Percentiles rank a stretch among this genome's conserved stretches.
Evolutionary conservation across 2,888 invertebrate genomes (phyloP).

Genomic region (Drepanosiphum platanoidis): DNA sequence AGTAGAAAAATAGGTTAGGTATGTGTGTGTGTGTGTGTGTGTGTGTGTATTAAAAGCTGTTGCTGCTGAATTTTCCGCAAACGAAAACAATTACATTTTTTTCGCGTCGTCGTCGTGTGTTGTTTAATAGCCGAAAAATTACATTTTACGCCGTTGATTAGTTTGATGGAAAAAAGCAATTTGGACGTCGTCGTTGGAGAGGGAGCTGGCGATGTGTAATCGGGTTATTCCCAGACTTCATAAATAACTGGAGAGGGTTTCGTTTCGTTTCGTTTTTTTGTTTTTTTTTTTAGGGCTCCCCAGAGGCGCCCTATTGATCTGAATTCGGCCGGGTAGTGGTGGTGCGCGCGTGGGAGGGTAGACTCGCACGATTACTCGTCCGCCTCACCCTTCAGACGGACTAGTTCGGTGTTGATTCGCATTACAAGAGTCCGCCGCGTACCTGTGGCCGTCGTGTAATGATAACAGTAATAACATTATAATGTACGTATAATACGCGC

Average conservation of each 20-base stretch:
- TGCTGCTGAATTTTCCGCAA: constrained; percentile 5
- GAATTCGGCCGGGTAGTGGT: constrained; percentile 19
- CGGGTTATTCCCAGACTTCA: constrained; percentile 58
- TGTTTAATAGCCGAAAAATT: constrained; percentile 57
- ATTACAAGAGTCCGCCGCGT: background rate
- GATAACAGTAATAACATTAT: background rate
- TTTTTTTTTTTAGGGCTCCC: constrained; percentile 44
- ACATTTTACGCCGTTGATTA: constrained; percentile 48
- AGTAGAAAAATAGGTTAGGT: background rate
- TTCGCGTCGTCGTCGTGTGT: background rate
- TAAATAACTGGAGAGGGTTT: constrained; percentile 39
- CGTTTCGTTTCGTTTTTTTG: constrained; percentile 1
- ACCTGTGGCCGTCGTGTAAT: background rate
- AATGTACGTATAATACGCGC: background rate
- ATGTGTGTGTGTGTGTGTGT: background rate
- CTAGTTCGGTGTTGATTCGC: background rate
- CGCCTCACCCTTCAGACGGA: background rate
- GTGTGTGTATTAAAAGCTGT: background rate
- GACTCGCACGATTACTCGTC: background rate
- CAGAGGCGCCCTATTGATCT: constrained; percentile 50
- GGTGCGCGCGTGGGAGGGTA: background rate
- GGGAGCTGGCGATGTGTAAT: constrained; percentile 27
- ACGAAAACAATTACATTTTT: constrained; percentile 18
- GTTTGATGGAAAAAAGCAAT: constrained; percentile 59
- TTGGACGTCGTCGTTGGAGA: background rate